Evolutionary conservation across 23 tunicate species (phyloP).

Genomic region (Clavelina lepadiformis): DNA sequence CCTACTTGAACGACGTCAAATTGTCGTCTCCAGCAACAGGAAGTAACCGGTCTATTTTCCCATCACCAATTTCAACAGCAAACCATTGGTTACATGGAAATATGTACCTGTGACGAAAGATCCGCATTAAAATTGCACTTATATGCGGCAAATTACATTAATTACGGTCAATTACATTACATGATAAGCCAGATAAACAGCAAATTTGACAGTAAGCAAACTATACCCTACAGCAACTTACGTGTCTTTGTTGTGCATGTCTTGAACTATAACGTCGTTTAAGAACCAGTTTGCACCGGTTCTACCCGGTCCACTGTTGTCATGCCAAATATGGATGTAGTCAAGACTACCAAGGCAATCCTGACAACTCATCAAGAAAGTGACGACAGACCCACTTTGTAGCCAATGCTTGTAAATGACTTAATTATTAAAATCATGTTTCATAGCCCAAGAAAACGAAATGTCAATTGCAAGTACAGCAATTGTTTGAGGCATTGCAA

Average conservation of each 20-base stretch:
- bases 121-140: no score
- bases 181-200: no score
- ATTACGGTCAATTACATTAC: no score
- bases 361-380: slow-evolving; percentile 20
- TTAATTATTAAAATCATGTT: not conserved
- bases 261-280: slow-evolving; percentile 32
- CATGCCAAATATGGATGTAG: slow-evolving; percentile 39
- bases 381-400: slow-evolving; percentile 20
- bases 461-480: not conserved
- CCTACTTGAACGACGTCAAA: slow-evolving; percentile 37
- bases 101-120: slow-evolving; percentile 6
- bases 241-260: slow-evolving; percentile 29
- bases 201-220: no score
- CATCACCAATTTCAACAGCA: slow-evolving; percentile 34
- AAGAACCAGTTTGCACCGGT: slow-evolving; percentile 37
- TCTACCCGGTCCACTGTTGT: slow-evolving; percentile 39
- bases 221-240: no score
- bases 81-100: slow-evolving; percentile 48
- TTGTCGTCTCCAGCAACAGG: slow-evolving; percentile 52
- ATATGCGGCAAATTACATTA: no score
- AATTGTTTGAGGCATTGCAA: not conserved
- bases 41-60: slow-evolving; percentile 16
- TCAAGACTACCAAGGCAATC: slow-evolving; percentile 24
- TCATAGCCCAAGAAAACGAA: no score
- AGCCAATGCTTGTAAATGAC: slow-evolving; percentile 36